Evolutionary conservation across 2,113 vertebrate species (phyloP).

Genomic region (Anseranas semipalmata): DNA sequence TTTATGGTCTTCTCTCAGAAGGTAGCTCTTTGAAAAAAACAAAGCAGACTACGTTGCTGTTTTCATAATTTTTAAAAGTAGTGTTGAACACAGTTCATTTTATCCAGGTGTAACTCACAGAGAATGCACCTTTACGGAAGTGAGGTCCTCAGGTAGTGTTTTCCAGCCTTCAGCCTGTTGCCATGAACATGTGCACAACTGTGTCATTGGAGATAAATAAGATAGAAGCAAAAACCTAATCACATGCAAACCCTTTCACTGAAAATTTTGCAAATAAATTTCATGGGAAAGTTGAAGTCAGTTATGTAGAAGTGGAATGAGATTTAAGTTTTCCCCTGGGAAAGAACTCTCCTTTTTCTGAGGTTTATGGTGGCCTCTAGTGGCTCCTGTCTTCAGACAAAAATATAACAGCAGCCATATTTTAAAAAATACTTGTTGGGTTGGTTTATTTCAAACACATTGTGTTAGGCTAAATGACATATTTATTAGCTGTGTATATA

Average conservation of each 20-base stretch:
- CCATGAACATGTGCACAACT: neutral
- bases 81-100: neutral
- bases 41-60: neutral
- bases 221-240: neutral
- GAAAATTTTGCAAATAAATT: neutral
- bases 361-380: constrained; percentile 53
- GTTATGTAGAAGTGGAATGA: neutral
- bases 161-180: neutral
- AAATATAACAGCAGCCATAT: neutral
- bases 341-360: neutral
- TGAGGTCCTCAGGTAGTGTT: neutral
- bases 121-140: neutral
- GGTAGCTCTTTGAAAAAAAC: neutral
- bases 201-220: neutral
- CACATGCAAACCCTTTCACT: neutral
- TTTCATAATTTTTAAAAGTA: neutral
- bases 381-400: neutral
- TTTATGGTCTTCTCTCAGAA: neutral
- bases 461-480: neutral
- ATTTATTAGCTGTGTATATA: neutral
- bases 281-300: neutral
- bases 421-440: neutral
- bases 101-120: neutral
- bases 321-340: neutral
- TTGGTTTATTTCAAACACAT: neutral